Evolutionary conservation across 2,888 invertebrate species (phyloP).

Genomic region (Rhingia campestris): DNA sequence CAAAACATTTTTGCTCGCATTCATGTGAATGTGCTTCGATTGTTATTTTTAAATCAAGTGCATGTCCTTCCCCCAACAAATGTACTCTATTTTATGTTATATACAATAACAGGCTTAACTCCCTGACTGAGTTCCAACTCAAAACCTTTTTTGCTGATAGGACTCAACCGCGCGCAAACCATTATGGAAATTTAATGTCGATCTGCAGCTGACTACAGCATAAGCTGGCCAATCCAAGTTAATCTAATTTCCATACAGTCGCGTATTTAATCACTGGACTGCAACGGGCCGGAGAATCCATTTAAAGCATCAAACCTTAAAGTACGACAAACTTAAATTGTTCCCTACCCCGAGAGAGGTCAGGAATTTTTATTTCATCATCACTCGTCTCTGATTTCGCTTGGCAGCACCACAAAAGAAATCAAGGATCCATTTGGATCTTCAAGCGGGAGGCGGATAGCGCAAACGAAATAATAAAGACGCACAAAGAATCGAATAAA

Average conservation of each 20-base stretch:
- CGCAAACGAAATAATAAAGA: slow-evolving; percentile 40
- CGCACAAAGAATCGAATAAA: slow-evolving; percentile 31
- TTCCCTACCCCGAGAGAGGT: slow-evolving; percentile 10
- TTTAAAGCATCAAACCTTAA: slow-evolving; percentile 20
- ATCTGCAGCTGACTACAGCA: not conserved
- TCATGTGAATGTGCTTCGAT: too few relatives aligned
- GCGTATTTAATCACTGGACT: slow-evolving; percentile 15
- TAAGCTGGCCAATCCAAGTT: not conserved
- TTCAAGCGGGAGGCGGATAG: not conserved
- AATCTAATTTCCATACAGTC: slow-evolving; percentile 34
- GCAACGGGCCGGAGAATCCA: not conserved
- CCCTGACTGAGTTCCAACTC: too few relatives aligned
- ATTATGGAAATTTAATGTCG: slow-evolving; percentile 36
- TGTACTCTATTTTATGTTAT: too few relatives aligned
- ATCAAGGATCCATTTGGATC: slow-evolving; percentile 36
- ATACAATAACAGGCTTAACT: too few relatives aligned
- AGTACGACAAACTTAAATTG: not conserved
- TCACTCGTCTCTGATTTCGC: slow-evolving; percentile 43
- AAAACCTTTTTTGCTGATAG: not conserved
- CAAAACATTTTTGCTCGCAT: too few relatives aligned
- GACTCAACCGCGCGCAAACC: slow-evolving; percentile 4
- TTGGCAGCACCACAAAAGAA: slow-evolving; percentile 45
- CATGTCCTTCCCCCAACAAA: too few relatives aligned
- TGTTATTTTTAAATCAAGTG: too few relatives aligned
- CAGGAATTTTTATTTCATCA: slow-evolving; percentile 55